Base-by-base conservation (phyloP, 2,797 vertebrate genomes). In the Dendrocincla tyrannina region DNA sequence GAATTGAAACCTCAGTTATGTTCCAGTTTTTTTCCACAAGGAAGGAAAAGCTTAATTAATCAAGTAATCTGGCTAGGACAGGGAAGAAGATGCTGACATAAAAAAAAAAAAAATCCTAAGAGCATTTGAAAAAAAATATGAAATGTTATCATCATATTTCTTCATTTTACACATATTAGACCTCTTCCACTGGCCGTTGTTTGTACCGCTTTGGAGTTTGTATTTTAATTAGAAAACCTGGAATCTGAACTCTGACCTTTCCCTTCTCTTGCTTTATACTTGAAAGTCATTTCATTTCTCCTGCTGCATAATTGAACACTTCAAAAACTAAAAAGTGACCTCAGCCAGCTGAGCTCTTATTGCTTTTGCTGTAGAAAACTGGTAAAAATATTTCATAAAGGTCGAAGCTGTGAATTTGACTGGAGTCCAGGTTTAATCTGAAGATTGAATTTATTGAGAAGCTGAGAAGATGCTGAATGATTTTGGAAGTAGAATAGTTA, bases 271-370 rank as follows among this genome's bases (percentile, higher is more conserved):
- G 58, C 58, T 85, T 93, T 87, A 24, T 85, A 33, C 17, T 92
- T 85, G 56, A 83, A 92, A 92, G 52, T 58, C 0, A 85, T 92
- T 96, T 82, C 7, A 55, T 95, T 89, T 93, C 72, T 87, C 15
- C 88, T 85, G 44, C 75, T 94, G 88, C 81, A 94, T 96, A 95
- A 89, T 62, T 83, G 86, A 93, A 72, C 56, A 86, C 67, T 93
- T 60, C 52, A 87, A 74, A 90, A 87, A 70, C 33, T 39, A 67
- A 91, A 81, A 60, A 64, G 37, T 0, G 0, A 33, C 33, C 25
- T 52, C 44, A 75, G 27, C 56, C 92, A 93, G 67, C 67, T 96
- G 92, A 87, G 72, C 44, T 60, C 75, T 83, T 89, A 56, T 32
- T 94, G 68, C 60, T 79, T 93, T 83, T 91, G 13, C 28, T 42